These are phyloP conservation scores for Leptobrachium leishanense DNA, from an alignment of 2,113 vertebrate species.

Conservation along the genomic window DNA sequence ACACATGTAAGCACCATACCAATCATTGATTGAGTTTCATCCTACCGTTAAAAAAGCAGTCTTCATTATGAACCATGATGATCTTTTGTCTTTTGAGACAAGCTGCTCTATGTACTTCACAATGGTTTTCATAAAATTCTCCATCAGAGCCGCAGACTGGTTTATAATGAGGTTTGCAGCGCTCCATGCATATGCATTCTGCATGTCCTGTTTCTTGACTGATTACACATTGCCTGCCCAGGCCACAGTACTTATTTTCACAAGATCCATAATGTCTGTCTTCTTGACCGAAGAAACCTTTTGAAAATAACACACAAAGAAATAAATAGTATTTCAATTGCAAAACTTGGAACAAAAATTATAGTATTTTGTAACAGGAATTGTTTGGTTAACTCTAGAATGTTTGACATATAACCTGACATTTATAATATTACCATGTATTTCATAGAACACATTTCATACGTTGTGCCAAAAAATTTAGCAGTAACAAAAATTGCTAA, in stretches of 20 bases:
- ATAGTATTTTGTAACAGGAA: no score
- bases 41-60: conserved; percentile 95
- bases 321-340: no score
- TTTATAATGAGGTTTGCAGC: conserved; percentile 86
- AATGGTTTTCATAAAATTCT: conserved; percentile 92
- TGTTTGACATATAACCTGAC: no score
- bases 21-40: fast-evolving
- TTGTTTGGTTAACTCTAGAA: no score
- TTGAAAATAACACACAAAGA: conserved; percentile 17
- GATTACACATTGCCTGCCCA: conserved; percentile 85
- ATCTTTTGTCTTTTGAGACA: conserved; percentile 82
- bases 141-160: conserved; percentile 94
- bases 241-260: conserved; percentile 90
- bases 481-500: no score
- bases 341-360: no score
- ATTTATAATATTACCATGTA: no score
- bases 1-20: not conserved
- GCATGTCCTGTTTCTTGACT: conserved; percentile 73
- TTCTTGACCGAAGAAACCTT: conserved; percentile 69
- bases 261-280: conserved; percentile 69
- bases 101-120: conserved; percentile 89
- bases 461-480: no score
- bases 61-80: conserved; percentile 88
- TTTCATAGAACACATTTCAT: no score
- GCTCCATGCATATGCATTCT: conserved; percentile 84